A percentile compares a stretch with the other conserved stretches of the same genome.
Evolutionary conservation across 1,140 invertebrate species (phyloP).

Genomic region (Atta cephalotes): DNA sequence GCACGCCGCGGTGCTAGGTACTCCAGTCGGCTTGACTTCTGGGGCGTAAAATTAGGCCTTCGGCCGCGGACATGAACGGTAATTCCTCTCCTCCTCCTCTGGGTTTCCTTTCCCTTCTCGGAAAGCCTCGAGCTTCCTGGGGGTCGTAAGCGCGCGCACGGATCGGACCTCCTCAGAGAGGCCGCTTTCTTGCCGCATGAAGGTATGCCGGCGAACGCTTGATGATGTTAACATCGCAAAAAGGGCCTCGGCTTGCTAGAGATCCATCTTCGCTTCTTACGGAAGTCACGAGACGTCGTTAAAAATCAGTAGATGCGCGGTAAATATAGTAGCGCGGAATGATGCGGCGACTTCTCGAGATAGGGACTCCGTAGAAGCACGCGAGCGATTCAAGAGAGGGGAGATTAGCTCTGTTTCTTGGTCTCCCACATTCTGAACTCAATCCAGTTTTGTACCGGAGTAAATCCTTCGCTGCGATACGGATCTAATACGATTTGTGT

Average conservation of each 20-base stretch:
- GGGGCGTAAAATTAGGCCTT: constrained; percentile 78
- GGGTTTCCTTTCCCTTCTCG: constrained; percentile 47
- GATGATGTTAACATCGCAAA: constrained; percentile 62
- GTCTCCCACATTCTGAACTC: not conserved
- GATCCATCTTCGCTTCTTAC: constrained; percentile 61
- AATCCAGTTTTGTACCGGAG: constrained; percentile 37
- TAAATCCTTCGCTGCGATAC: constrained; percentile 29
- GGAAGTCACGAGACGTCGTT: constrained; percentile 6
- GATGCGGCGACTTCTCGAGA: constrained; percentile 27
- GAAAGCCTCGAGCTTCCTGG: constrained; percentile 35
- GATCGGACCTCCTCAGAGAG: constrained; percentile 64
- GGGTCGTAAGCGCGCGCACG: constrained; percentile 18
- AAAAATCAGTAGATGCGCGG: constrained; percentile 49
- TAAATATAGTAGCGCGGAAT: constrained; percentile 47
- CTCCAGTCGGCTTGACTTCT: constrained; percentile 65
- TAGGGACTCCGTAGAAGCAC: not conserved
- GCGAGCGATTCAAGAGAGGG: not conserved
- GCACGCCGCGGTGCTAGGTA: not conserved
- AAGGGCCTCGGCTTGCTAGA: constrained; percentile 28
- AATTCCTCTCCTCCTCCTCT: not conserved
- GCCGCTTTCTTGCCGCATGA: constrained; percentile 56
- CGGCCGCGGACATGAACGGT: constrained; percentile 11
- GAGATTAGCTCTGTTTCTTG: constrained; percentile 33
- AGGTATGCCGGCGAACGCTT: constrained; percentile 54
- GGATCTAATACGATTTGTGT: constrained; percentile 48